Evolutionary conservation across 2,113 vertebrate genomes (phyloP), one percentile per base, ranked within the genome.

Genomic region (Paramisgurnus dabryanus): DNA sequence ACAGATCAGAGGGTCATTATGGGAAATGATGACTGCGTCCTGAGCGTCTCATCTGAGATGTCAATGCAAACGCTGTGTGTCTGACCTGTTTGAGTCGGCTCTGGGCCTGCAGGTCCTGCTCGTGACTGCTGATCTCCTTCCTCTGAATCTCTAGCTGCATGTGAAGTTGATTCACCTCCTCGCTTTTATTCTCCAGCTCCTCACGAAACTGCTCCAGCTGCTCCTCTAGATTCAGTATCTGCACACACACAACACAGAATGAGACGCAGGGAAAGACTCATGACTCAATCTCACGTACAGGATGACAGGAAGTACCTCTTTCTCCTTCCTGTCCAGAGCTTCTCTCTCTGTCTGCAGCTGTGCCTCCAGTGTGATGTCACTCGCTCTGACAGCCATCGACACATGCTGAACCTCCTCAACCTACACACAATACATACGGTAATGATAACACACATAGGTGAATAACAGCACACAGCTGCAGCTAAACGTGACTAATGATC

Each of bases 81-180:
- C 88, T 82, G 64, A 87, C 88, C 47, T 89, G 78, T 10, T 67
- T 40, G 45, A 63, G 66, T 11, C 13, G 11, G 76, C 95, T 95
- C 84, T 95, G 95, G 50, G 94, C 93, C 83, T 97, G 93, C 74
- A 97, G 90, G 64, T 95, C 95, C 67, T 96, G 92, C 81, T 96
- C 89, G 45, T 93, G 95, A 58, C 95, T 96, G 87, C 92, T 92
- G 45, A 96, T 93, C 85, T 98, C 96, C 84, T 97, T 98, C 80
- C 88, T 93, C 89, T 99, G 96, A 90, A 99, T 99, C 93, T 99
- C 96, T 83, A 99, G 90, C 85, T 99, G 98, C 98, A 99, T 99
- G 45, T 98, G 95, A 55, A 99, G 90, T 80, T 98, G 97, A 86
- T 98, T 97, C 80, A 96, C 94, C 92, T 99, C 97, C 88, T 99